Percentiles rank a stretch among this genome's conserved stretches.
Conservation (phyloP, 2,888 invertebrate species). For the Osmoderma eremita region DNA sequence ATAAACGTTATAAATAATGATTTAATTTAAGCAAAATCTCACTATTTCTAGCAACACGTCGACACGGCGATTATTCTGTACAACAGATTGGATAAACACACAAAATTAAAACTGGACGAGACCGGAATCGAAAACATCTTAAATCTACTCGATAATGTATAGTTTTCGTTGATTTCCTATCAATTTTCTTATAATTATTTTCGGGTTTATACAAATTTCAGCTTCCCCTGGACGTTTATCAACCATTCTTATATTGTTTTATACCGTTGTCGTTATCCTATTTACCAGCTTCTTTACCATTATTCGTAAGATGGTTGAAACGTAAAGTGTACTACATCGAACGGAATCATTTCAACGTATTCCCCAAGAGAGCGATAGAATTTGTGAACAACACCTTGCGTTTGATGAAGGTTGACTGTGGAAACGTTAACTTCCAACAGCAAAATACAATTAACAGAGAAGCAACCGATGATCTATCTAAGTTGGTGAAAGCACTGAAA, state of each 20-base stretch:
- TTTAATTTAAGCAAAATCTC: neutral
- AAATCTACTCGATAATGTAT: slow-evolving; percentile 51
- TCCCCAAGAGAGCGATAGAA: slow-evolving; percentile 57
- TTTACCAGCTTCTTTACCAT: slow-evolving; percentile 49
- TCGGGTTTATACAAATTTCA: slow-evolving; percentile 44
- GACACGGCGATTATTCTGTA: slow-evolving; percentile 57
- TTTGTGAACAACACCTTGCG: slow-evolving; percentile 49
- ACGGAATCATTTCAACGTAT: slow-evolving; percentile 52
- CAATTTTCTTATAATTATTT: too few relatives aligned
- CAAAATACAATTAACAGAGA: slow-evolving; percentile 28
- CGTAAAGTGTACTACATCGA: slow-evolving; percentile 53
- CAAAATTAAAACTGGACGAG: slow-evolving; percentile 48
- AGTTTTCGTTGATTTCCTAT: slow-evolving; percentile 35
- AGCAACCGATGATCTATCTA: slow-evolving; percentile 35
- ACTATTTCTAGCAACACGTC: slow-evolving; percentile 54
- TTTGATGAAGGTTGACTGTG: slow-evolving; percentile 53
- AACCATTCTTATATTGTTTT: slow-evolving; percentile 54
- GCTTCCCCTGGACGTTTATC: slow-evolving; percentile 46
- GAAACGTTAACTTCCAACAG: slow-evolving; percentile 39
- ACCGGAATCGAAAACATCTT: slow-evolving; percentile 51
- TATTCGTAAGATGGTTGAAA: slow-evolving; percentile 55
- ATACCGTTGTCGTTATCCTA: slow-evolving; percentile 53
- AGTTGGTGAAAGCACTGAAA: slow-evolving; percentile 40
- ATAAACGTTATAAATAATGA: neutral
- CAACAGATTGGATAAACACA: slow-evolving; percentile 50